Percentiles rank a stretch among this genome's conserved stretches.
These are phyloP conservation scores for Chrysolina oricalcia DNA, from an alignment of 2,888 invertebrate genomes.

Conservation along the genomic window DNA sequence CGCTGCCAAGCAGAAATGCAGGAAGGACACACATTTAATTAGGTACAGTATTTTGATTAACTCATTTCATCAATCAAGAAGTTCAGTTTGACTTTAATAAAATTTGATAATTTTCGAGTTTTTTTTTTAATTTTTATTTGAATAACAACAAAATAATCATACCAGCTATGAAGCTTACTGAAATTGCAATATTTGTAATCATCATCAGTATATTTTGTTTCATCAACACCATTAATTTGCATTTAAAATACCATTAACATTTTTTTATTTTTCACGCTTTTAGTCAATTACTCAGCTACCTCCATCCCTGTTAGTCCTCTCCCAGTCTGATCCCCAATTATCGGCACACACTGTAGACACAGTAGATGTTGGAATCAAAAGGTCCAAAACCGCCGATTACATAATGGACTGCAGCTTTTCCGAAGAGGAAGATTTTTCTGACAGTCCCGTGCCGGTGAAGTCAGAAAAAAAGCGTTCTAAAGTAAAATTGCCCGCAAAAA, in stretches of 20 bases:
- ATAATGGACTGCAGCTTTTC: slow-evolving; percentile 42
- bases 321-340: slow-evolving; percentile 55
- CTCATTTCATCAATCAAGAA: no score
- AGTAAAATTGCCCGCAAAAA: slow-evolving; percentile 57
- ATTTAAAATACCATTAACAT: slow-evolving; percentile 72
- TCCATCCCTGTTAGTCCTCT: slow-evolving; percentile 66
- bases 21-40: no score
- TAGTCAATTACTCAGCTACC: slow-evolving; percentile 63
- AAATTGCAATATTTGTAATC: neutral
- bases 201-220: slow-evolving; percentile 32
- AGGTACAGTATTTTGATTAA: no score
- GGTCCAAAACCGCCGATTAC: slow-evolving; percentile 49
- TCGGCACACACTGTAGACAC: slow-evolving; percentile 49
- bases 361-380: slow-evolving; percentile 51
- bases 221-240: slow-evolving; percentile 32
- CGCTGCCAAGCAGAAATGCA: no score
- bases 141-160: no score
- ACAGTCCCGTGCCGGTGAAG: slow-evolving; percentile 42
- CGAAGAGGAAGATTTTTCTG: slow-evolving; percentile 61
- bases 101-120: no score
- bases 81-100: no score
- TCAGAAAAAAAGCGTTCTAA: slow-evolving; percentile 39
- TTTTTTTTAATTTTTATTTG: no score
- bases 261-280: slow-evolving; percentile 65
- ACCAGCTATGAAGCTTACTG: no score